Conservation (phyloP, 2,888 invertebrate genomes). For the Ophion obscuratus region DNA sequence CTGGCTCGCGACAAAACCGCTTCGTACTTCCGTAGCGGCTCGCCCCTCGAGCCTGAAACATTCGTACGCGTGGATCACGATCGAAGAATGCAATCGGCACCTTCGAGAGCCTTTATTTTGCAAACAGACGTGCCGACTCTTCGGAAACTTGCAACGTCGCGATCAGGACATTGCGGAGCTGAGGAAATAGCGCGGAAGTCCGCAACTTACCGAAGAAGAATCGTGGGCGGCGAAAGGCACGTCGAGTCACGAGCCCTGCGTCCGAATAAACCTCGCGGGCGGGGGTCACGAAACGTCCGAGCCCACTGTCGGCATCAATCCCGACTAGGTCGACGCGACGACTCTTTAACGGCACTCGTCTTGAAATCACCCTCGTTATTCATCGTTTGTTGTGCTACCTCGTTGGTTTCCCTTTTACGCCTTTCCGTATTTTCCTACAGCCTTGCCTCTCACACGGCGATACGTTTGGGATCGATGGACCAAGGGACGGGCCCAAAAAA, state of each 20-base stretch:
- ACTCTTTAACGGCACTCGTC: slow-evolving; percentile 23
- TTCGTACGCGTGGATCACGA: background rate
- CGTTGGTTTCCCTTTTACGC: background rate
- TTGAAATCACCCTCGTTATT: slow-evolving; percentile 24
- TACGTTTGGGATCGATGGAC: slow-evolving; percentile 28
- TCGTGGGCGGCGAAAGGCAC: background rate
- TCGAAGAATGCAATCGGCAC: background rate
- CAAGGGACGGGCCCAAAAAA: slow-evolving; percentile 25
- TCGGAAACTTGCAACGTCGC: background rate
- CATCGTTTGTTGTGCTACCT: slow-evolving; percentile 42
- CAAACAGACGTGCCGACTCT: background rate
- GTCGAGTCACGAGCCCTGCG: background rate
- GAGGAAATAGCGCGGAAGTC: background rate
- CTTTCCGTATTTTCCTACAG: background rate
- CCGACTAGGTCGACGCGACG: slow-evolving; percentile 31
- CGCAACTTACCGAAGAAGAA: background rate
- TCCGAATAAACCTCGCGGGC: slow-evolving; percentile 6
- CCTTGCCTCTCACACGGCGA: background rate
- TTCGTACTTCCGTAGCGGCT: background rate
- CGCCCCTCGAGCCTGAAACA: background rate
- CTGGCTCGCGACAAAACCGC: background rate
- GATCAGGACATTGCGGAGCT: too few relatives aligned
- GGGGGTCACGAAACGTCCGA: slow-evolving; percentile 27
- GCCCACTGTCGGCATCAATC: slow-evolving; percentile 33
- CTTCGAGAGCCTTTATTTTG: background rate